phyloP scores from a whole-genome alignment of 2,797 vertebrate species.

The Sylvilagus floridanus region DNA sequence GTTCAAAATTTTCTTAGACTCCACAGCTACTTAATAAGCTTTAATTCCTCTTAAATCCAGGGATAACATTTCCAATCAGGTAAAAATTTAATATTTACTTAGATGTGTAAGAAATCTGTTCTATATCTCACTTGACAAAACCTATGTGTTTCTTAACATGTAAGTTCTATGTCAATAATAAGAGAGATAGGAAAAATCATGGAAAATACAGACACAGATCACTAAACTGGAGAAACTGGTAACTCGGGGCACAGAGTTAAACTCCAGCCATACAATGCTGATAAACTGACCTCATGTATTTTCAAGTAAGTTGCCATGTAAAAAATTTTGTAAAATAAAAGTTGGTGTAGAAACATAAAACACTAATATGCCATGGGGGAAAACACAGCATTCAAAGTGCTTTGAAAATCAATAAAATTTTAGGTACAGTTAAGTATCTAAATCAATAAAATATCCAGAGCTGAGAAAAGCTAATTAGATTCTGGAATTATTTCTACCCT shows the following conservation, averaged over 20 bases:
- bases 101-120: constrained; percentile 1
- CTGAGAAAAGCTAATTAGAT: constrained; percentile 17
- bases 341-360: not conserved
- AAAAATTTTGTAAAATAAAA: constrained; percentile 38
- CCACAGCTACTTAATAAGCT: not conserved
- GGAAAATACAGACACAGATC: not conserved
- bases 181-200: not conserved
- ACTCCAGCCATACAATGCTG: constrained; percentile 2
- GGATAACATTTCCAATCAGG: not conserved
- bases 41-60: constrained; percentile 44
- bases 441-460: not conserved
- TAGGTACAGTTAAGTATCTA: not conserved
- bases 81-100: no score
- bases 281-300: not conserved
- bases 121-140: not conserved
- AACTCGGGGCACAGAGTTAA: not conserved
- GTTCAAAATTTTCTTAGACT: not conserved
- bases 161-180: not conserved
- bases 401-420: constrained; percentile 54
- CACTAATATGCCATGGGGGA: not conserved
- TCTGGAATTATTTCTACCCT: constrained; percentile 31
- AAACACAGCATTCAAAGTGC: not conserved
- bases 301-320: not conserved
- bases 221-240: not conserved
- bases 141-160: not conserved